Evolutionary conservation across 2,888 invertebrate genomes (phyloP), one percentile per base, ranked within the genome.

Genomic region (Andrena fulva): DNA sequence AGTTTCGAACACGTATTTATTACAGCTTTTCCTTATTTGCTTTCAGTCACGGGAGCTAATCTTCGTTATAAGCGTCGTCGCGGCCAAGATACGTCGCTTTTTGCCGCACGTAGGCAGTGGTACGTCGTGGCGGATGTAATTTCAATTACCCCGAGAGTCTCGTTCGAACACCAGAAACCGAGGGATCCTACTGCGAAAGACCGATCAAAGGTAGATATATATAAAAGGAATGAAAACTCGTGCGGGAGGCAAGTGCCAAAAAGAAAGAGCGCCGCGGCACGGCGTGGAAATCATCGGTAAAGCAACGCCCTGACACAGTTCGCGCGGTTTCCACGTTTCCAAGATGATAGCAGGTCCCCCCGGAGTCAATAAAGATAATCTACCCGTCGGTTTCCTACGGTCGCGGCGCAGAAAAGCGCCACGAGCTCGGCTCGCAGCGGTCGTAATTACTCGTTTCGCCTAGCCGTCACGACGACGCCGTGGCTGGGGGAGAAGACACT

Each of bases 1-100:
- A 68, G 75, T 80, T 80, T 69, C 71, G 63, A 80, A 31, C 75
- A 60, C 67, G 80, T 76, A 82, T 80, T 82, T 80, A 80, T 82
- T 82, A 80, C 76, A 75, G 80, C 75, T 83, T 74, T 83, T 77
- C 80, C 80, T 83, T 77, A 77, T 77, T 77, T 80, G 73, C 70
- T 74, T 81, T 71, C 77, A 74, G 74, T 72, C 74, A 75, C 81
- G 74, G 77, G 48, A 75, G 74, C 82, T 71, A 73, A 82, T 84
- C 82, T 77, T 77, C 77, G 31, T 84, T 84, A 77, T 63, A 77
- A 77, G 50, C 82, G 20, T 33, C 59, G 52, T 48, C 63, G 56
- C 63, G 27, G 12, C 24, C 56, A 66, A 60, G 78, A 63, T 63
- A 74, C 63, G 16, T 59, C 52, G 48, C 35, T 80, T 78, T 73